Base-by-base conservation (phyloP, 2,888 invertebrate species). In the Ferrisia virgata region DNA sequence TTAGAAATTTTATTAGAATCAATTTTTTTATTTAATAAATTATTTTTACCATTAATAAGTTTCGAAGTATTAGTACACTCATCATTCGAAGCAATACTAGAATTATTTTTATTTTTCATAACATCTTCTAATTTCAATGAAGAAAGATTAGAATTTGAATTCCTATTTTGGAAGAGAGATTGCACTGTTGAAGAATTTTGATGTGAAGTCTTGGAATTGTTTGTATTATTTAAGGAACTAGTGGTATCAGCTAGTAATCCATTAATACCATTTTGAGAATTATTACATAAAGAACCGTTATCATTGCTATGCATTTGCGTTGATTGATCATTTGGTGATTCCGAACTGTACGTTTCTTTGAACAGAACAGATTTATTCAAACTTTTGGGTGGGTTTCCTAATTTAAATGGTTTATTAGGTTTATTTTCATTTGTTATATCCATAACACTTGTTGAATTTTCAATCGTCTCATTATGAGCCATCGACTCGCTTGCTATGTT, bases 281-380 rank as follows among this genome's bases (percentile, higher is more conserved):
- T 72, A n/a, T 33, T 33, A 6, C 9, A 33, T 3, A 3, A 1
- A 72, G 72, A 33, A 72, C 33, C 18, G 33, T 33, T 33, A 33
- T 33, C 33, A 18, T 72, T 72, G 9, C 36, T 1, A 72, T 33
- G 33, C n/a, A 33, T 6, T 33, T n/a, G 13, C 33, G 33, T n/a
- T 8, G n/a, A 6, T 33, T 36, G 31, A 28, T 18, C 28, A 36
- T 72, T 72, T 2, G 58, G 33, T 33, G 22, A 2, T 13, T 72
- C n/a, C 2, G 72, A 72, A 72, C 72, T 72, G 6, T 53, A 47
- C 9, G 53, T 31, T 33, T 81, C 81, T 33, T 82, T 82, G 18
- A 82, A 82, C 11, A 31, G 47, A 8, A 82, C 82, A 1, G 82
- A 72, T 82, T 82, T 82, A 9, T 18, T 40, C 13, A 28, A 28